Base-by-base conservation (phyloP, 2,113 vertebrate species). In the Laterallus jamaicensis region DNA sequence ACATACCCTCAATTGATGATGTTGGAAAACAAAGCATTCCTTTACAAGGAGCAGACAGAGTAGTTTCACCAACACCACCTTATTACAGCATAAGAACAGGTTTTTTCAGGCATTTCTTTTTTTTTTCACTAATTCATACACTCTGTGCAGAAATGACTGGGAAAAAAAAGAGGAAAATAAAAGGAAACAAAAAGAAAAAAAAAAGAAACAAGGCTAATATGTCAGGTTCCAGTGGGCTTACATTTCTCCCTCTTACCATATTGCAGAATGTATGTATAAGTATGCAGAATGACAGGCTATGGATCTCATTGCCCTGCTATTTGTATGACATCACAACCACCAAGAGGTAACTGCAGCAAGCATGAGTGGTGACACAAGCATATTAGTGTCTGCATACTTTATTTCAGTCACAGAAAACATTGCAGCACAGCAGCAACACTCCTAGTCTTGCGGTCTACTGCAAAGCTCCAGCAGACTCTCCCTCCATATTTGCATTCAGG, bases 21-120 rank as follows among this genome's bases (percentile, higher is more conserved):
- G 28, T 31, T 83, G 31, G 94, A 79, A 94, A 96, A 60, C 28
- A 91, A 77, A 96, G 42, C 25, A 42, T 84, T 96, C 60, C 12
- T 88, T 82, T 85, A 42, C 73, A 75, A 88, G 78, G 14, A 95
- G 18, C 58, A 75, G 25, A 47, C 25, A 74, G 60, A 82, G 31
- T 44, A 83, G 44, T 87, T 95, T 49, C 22, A 92, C 55, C 37
- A 82, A 8, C 55, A 62, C 39, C 32, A 78, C 21, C 2, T 94
- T 87, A 86, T 75, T 85, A 73, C 15, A 80, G 22, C 54, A 62
- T 62, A 81, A 70, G 37, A 82, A 63, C 83, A 84, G 14, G 16
- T 93, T 91, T 93, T 91, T 85, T 76, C 82, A 68, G 74, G 28
- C 20, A 20, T 14, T 15, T 69, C 66, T 79, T 58, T 47, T 78